Evolutionary conservation across 1,140 invertebrate genomes (phyloP), one percentile per base, ranked within the genome.

Genomic region (Rhyacophila brunnea): DNA sequence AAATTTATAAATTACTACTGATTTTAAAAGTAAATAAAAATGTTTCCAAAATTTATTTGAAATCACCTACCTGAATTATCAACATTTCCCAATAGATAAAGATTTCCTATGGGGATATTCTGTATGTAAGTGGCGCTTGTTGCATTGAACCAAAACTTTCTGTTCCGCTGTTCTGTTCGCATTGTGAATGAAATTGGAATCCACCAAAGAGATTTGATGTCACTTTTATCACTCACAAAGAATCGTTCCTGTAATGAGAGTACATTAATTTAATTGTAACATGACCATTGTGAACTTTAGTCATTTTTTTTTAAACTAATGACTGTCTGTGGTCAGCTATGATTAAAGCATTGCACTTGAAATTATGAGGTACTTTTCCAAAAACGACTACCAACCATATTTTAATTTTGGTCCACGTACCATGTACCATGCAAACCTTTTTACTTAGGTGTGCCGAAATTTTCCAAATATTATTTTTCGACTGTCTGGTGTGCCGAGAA

Each of bases 11-110:
- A n/a, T 35, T 7, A 35, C n/a, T 35, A 35, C 34, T 7, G n/a
- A 35, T 35, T 7, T 35, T 35, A n/a, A 35, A 35, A 35, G 6
- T 7, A 44, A 20, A 20, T 54, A 23, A 1, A 11, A n/a, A 20
- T 20, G 23, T 9, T 15, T 15, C 13, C 6, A 7, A 6, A 35
- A 6, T 46, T 4, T 46, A 56, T 10, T 9, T 6, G 44, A 5
- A 13, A 2, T 40, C n/a, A n/a, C n/a, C n/a, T 49, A 63, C 61
- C 61, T 20, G 51, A 45, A 23, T 49, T 51, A 43, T 57, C 75
- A 73, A 52, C 77, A 72, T 51, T 76, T 74, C 59, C 81, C 79
- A 15, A 80, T 48, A 81, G 68, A 15, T 80, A 35, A 74, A 73
- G 80, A 2, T 74, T 17, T 60, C 1, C 68, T 52, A 17, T 38